A percentile compares a stretch with the other conserved stretches of the same genome.
Conservation (phyloP, 1,140 invertebrate species). For the Drosophila auraria region DNA sequence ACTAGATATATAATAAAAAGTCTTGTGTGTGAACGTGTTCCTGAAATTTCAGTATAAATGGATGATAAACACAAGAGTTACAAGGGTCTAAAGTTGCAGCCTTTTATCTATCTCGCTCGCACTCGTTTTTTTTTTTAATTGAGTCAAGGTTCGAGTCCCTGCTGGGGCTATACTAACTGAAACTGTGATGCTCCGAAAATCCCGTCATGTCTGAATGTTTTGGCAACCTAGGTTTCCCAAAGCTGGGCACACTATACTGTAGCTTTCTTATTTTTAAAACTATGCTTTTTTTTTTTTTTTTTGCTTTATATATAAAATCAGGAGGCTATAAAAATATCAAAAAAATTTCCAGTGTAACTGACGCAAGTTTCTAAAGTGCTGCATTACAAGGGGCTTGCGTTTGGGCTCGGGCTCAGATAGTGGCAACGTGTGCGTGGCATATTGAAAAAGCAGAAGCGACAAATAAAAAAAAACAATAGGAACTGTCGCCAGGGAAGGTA, state of each 20-base stretch:
- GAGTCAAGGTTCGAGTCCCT: not conserved
- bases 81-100: not conserved
- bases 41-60: too few relatives aligned
- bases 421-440: slow-evolving; percentile 65
- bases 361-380: slow-evolving; percentile 71
- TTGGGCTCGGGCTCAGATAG: slow-evolving; percentile 1
- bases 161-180: not conserved
- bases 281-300: not conserved
- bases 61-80: not conserved
- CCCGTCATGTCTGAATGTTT: too few relatives aligned
- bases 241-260: too few relatives aligned
- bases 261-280: not conserved
- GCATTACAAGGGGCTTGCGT: slow-evolving; percentile 41
- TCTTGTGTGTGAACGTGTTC: not conserved
- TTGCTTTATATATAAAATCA: too few relatives aligned
- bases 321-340: too few relatives aligned
- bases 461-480: slow-evolving; percentile 36
- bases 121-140: not conserved
- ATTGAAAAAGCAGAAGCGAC: slow-evolving; percentile 65
- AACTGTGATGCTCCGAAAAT: not conserved
- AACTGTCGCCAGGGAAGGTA: slow-evolving; percentile 31
- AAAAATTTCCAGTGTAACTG: slow-evolving; percentile 48
- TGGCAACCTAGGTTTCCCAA: not conserved
- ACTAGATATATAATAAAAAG: not conserved
- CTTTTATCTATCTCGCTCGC: not conserved